Percentiles rank a stretch among this genome's conserved stretches.
phyloP scores from a whole-genome alignment of 2,113 vertebrate species.

The Bombycilla garrulus region DNA sequence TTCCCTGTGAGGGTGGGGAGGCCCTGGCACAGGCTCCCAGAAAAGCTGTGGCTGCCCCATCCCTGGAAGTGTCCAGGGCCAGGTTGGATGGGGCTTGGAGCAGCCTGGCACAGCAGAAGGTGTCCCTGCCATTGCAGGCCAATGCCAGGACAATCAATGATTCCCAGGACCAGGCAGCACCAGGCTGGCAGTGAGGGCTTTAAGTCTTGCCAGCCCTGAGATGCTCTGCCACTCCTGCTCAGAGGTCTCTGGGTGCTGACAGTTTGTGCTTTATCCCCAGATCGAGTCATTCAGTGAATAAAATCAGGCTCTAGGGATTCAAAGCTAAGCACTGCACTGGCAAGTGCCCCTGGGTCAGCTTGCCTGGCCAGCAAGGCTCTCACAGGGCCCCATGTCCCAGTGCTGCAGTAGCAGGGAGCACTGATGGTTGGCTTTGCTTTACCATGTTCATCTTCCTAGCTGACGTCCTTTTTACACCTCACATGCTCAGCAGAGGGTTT shows the following conservation, averaged over 20 bases:
- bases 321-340: fast-evolving
- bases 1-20: background rate
- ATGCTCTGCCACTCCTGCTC: background rate
- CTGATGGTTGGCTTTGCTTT: background rate
- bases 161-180: background rate
- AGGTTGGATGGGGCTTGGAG: background rate
- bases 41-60: background rate
- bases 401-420: fast-evolving
- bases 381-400: fast-evolving
- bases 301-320: background rate
- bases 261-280: background rate
- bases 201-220: fast-evolving
- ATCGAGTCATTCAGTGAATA: fast-evolving
- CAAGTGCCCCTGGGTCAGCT: fast-evolving
- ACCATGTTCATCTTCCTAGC: fast-evolving
- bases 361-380: background rate
- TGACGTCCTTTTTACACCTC: background rate
- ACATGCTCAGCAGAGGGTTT: background rate
- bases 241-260: background rate
- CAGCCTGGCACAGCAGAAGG: background rate
- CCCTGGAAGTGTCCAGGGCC: background rate
- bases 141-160: background rate
- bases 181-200: background rate
- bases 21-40: background rate
- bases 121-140: background rate